Conservation (phyloP, 53 echinoderm and acorn worm species). For the Hippasteria phrygiana region DNA sequence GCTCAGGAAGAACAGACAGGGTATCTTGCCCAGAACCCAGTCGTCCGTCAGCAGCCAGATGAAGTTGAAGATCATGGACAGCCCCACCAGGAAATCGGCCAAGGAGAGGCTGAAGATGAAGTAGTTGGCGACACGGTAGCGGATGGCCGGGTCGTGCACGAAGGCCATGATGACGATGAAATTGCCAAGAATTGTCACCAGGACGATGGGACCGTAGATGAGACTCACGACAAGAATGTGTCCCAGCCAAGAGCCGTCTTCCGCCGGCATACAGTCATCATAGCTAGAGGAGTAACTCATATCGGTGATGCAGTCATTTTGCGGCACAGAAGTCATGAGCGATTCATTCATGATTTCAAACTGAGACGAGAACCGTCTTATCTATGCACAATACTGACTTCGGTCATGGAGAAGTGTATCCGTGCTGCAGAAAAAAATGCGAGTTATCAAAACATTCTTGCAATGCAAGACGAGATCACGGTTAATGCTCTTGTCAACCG, state of each 20-base stretch:
- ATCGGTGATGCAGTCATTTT: background rate
- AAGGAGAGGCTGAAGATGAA: conserved; percentile 42
- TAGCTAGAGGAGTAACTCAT: background rate
- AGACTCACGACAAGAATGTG: conserved; percentile 32
- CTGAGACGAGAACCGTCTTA: no score
- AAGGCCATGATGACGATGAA: conserved; percentile 48
- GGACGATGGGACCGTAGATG: conserved; percentile 42
- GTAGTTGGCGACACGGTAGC: conserved; percentile 21
- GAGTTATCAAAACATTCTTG: no score
- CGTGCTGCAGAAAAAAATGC: no score
- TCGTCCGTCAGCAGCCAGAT: conserved; percentile 49
- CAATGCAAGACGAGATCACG: no score
- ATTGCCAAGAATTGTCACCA: conserved; percentile 47
- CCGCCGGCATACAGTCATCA: background rate
- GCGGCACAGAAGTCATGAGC: background rate
- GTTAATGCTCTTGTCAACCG: no score
- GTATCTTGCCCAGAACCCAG: conserved; percentile 29
- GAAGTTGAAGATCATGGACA: conserved; percentile 25
- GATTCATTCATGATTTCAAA: background rate
- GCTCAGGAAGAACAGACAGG: conserved; percentile 3
- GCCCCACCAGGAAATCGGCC: conserved; percentile 42
- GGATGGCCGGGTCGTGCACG: conserved; percentile 47
- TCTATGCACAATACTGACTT: no score
- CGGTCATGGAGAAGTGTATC: no score
- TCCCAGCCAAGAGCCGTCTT: background rate